Evolutionary conservation across 2,888 invertebrate species (phyloP).

Genomic region (Andrena marginata): DNA sequence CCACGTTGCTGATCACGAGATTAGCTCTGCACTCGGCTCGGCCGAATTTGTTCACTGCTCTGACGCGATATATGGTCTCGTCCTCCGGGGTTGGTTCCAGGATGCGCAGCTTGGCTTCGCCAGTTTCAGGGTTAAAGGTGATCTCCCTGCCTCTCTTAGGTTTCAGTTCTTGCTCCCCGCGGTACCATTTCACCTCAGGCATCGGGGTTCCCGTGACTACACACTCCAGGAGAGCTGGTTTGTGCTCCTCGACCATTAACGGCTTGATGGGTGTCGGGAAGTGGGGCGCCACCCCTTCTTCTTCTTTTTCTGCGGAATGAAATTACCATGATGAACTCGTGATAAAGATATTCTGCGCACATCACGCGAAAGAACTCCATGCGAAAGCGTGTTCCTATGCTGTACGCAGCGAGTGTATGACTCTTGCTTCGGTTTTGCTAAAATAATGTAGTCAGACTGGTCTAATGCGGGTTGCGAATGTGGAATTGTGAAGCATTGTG

Average conservation of each 20-base stretch:
- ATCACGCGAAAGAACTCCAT: slow-evolving; percentile 8
- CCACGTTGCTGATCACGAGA: slow-evolving; percentile 87
- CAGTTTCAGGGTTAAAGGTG: slow-evolving; percentile 88
- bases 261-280: slow-evolving; percentile 90
- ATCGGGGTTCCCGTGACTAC: slow-evolving; percentile 89
- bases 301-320: slow-evolving; percentile 88
- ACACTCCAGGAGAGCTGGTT: slow-evolving; percentile 89
- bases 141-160: slow-evolving; percentile 87
- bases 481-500: neutral
- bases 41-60: slow-evolving; percentile 91
- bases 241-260: slow-evolving; percentile 87
- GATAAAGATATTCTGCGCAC: neutral
- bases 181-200: slow-evolving; percentile 91
- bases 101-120: slow-evolving; percentile 88
- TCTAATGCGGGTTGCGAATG: neutral
- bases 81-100: slow-evolving; percentile 89
- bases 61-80: slow-evolving; percentile 89
- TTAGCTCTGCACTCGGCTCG: slow-evolving; percentile 91
- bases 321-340: slow-evolving; percentile 5
- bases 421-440: neutral
- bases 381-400: neutral
- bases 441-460: neutral
- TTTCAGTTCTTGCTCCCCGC: slow-evolving; percentile 88
- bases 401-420: neutral
- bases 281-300: slow-evolving; percentile 89